A percentile compares a stretch with the other conserved stretches of the same genome.
Evolutionary conservation across 64 coral and sea anemone species (phyloP).

Genomic region (Montipora sp.): DNA sequence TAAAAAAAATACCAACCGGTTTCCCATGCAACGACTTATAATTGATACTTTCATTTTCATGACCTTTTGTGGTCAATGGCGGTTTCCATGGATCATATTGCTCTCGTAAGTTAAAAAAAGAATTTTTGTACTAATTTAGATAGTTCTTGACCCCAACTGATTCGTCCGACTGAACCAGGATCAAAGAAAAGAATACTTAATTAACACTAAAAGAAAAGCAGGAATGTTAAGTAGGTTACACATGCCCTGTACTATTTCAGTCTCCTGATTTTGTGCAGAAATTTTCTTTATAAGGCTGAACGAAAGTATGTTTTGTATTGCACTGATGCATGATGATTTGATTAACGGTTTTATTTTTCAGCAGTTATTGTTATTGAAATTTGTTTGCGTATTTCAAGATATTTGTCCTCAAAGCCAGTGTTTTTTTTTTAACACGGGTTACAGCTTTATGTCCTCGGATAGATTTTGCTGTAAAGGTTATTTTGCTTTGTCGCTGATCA

Average conservation of each 20-base stretch:
- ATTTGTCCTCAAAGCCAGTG: neutral
- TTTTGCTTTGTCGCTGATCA: too few species aligned
- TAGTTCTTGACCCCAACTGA: neutral
- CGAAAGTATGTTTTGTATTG: too few species aligned
- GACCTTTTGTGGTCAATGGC: conserved; percentile 39
- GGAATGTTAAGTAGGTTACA: neutral
- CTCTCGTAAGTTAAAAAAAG: neutral
- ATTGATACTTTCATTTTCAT: neutral
- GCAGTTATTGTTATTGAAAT: neutral
- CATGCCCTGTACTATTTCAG: neutral
- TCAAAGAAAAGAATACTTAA: neutral
- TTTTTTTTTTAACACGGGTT: neutral
- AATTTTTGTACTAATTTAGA: neutral
- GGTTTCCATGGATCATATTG: neutral
- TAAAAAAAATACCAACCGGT: neutral
- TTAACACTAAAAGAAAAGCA: neutral
- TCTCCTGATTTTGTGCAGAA: neutral
- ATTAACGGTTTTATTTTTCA: neutral
- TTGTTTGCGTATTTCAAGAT: neutral
- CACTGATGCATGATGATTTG: too few species aligned
- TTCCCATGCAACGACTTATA: neutral
- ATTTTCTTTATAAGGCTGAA: too few species aligned
- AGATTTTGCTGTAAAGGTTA: too few species aligned
- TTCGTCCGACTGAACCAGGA: neutral
- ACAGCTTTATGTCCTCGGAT: neutral